Conservation (phyloP, 1,140 invertebrate species). For the Achatina immaculata region DNA sequence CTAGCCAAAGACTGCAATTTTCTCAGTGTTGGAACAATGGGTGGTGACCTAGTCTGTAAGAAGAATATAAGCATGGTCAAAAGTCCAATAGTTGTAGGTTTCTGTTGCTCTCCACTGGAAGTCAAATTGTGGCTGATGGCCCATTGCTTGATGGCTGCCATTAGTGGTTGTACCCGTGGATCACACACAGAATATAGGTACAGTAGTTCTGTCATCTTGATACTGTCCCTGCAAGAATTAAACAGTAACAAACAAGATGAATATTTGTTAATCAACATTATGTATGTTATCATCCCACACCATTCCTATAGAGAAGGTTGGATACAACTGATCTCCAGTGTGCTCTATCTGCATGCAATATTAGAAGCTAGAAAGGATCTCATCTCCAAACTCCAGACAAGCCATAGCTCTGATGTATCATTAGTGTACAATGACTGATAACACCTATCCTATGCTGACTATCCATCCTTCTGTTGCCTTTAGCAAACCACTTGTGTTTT, state of each 20-base stretch:
- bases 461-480: too few relatives aligned
- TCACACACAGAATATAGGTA: conserved; percentile 17
- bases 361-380: too few relatives aligned
- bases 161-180: conserved; percentile 10
- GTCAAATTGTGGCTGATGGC: conserved; percentile 5
- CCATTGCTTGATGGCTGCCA: conserved; percentile 29
- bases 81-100: conserved; percentile 24
- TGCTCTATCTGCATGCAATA: too few relatives aligned
- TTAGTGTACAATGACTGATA: too few relatives aligned
- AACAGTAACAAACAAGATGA: background rate
- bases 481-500: too few relatives aligned
- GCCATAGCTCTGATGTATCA: too few relatives aligned
- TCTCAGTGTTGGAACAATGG: conserved; percentile 16
- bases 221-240: conserved; percentile 23
- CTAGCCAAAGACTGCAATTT: conserved; percentile 8
- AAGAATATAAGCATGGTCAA: conserved; percentile 21
- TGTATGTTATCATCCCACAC: too few relatives aligned
- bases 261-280: too few relatives aligned
- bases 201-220: conserved; percentile 32
- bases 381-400: too few relatives aligned
- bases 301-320: too few relatives aligned
- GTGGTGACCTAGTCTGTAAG: conserved; percentile 17
- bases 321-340: too few relatives aligned
- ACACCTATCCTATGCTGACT: too few relatives aligned
- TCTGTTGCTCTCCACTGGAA: conserved; percentile 27